Evolutionary conservation across 2,888 invertebrate genomes (phyloP), one percentile per base, ranked within the genome.

Genomic region (Plagodis pulveraria): DNA sequence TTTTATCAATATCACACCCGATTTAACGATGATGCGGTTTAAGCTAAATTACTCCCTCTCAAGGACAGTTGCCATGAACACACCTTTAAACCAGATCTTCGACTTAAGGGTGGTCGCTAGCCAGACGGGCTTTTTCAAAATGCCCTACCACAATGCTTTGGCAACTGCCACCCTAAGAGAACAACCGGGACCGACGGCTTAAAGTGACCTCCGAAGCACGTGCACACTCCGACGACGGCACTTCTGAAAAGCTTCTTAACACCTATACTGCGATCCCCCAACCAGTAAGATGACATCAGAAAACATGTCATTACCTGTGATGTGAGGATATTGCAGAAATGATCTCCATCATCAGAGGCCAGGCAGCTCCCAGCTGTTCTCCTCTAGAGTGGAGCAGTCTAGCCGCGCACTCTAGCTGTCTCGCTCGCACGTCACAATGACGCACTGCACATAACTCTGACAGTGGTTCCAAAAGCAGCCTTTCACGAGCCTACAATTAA

Each of bases 321-420:
- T 97, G 97, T 76, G 97, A 96, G 67, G 96, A 97, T 47, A 99
- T 97, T 59, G 98, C 98, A n/a, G 98, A 98, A 75, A 99, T 97
- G 73, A 99, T 98, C 76, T 97, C 97, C 73, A 99, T 95, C 77
- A 99, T 96, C 62, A 97, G 94, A 32, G 99, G 98, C 99, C 99
- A 99, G 50, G 99, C 98, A 78, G 98, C 97, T 5, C 97, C 96
- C 43, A 99, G 94, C 63, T 97, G 96, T 81, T 99, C 98, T 0
- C 99, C 99, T 65, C 89, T 96, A 41, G 96, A 97, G 89, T 99
- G 99, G 55, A 99, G 94, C 69, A 99, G 96, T 77, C 98, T 96
- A 54, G 99, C 94, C 6, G 98, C 97, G 81, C 98, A 99, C 84
- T 99, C 99, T 66, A 99, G 91, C 91, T 99, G 99, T 41, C 98